These are phyloP conservation scores for Octodonta nipae DNA, from an alignment of 2,888 invertebrate genomes.

Conservation along the genomic window DNA sequence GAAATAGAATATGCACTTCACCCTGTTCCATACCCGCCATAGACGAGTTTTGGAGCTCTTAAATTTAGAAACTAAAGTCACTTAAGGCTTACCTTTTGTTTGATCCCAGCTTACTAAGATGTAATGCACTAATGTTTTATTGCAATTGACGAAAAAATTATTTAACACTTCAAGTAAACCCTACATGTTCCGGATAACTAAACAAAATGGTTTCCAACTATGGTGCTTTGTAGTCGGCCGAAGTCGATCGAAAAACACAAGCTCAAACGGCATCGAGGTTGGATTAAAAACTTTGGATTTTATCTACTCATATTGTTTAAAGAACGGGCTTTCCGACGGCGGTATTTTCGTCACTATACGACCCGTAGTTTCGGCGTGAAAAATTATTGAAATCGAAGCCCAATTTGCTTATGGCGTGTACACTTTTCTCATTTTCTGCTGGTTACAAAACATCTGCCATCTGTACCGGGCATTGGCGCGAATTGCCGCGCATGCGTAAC, in stretches of 20 bases:
- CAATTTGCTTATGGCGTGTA: slow-evolving; percentile 26
- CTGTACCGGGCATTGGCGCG: slow-evolving; percentile 39
- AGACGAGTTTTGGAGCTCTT: slow-evolving; percentile 3
- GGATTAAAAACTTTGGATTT: slow-evolving; percentile 16
- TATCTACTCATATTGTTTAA: slow-evolving; percentile 17
- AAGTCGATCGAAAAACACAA: slow-evolving; percentile 24
- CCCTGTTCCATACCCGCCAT: too few species aligned
- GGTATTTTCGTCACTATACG: slow-evolving; percentile 11
- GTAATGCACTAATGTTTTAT: slow-evolving; percentile 14
- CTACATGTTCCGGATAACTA: slow-evolving; percentile 30
- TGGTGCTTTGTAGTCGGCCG: slow-evolving; percentile 26
- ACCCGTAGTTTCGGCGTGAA: slow-evolving; percentile 18
- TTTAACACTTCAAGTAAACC: slow-evolving; percentile 16
- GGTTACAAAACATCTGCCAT: slow-evolving; percentile 40
- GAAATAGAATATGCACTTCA: too few species aligned
- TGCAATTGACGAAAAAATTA: slow-evolving; percentile 13
- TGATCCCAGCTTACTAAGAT: slow-evolving; percentile 13
- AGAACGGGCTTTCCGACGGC: slow-evolving; percentile 15
- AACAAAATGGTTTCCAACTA: slow-evolving; percentile 37
- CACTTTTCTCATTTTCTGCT: slow-evolving; percentile 20
- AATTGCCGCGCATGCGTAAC: slow-evolving; percentile 27
- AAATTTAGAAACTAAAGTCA: slow-evolving; percentile 12
- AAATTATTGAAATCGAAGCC: slow-evolving; percentile 19
- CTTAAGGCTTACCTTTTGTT: slow-evolving; percentile 17
- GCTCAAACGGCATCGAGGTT: slow-evolving; percentile 23